Evolutionary conservation across 2,888 invertebrate genomes (phyloP), one percentile per base, ranked within the genome.

Genomic region (Dryomyza anilis): DNA sequence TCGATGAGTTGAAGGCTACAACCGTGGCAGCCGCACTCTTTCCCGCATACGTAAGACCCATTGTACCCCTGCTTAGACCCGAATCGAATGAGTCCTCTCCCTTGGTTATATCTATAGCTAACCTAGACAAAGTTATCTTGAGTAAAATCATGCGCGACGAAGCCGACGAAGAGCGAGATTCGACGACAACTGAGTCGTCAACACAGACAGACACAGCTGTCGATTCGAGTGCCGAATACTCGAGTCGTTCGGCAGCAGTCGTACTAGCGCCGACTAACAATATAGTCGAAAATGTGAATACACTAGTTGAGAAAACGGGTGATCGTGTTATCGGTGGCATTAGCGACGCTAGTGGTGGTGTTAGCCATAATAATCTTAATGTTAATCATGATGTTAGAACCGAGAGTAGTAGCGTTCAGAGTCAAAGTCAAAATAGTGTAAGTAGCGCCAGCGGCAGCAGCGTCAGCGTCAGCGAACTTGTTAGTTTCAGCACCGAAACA

Each of bases 31-130:
- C 71, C 23, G 69, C 70, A 48, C 62, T 71, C 4, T 68, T 72
- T 61, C 72, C 73, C 23, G 71, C 74, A 71, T 82, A 81, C 72
- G 78, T 79, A 74, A 82, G 81, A 73, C 80, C 83, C 48, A 77
- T 79, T 72, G 78, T 81, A 72, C 81, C 83, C 71, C 74, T 82
- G 60, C 71, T 82, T 61, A 76, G 81, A 67, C 82, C 83, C 68
- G 81, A 83, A 75, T 83, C 81, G 66, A 83, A 83, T 74, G 83
- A 83, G 73, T 81, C 82, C 73, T 78, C 81, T 70, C 83, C 82
- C 68, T 73, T 84, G 74, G 82, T 84, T 70, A 84, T 84, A 72
- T 83, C 83, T 66, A 81, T 84, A 71, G 81, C 82, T 63, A 84
- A 83, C 73, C 75, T 84, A 71, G 84, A 84, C 71, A 79, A 81